Conservation (phyloP, 2,888 invertebrate genomes). For the Hypomecis atomaria region DNA sequence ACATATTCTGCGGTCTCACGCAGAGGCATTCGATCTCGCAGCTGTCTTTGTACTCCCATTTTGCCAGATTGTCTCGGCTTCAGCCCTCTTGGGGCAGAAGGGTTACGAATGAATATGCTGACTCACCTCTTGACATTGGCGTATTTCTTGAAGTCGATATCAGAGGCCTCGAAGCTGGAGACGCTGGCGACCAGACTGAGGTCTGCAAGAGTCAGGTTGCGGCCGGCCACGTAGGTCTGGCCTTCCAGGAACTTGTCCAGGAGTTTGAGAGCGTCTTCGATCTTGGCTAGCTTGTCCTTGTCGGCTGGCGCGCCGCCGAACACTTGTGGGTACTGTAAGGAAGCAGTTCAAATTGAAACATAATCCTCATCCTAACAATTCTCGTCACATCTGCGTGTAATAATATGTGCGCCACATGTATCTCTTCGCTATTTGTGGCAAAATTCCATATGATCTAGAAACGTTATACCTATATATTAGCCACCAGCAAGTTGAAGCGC, state of each 20-base stretch:
- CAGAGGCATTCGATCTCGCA: too few species aligned
- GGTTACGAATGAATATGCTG: too few species aligned
- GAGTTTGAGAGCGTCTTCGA: slow-evolving; percentile 87
- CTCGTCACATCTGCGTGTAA: too few species aligned
- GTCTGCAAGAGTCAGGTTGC: slow-evolving; percentile 91
- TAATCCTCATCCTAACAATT: background rate
- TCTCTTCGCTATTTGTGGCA: too few species aligned
- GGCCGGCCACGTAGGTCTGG: slow-evolving; percentile 89
- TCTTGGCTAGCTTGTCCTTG: slow-evolving; percentile 87
- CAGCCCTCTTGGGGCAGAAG: too few species aligned
- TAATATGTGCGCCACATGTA: too few species aligned
- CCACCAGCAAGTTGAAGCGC: too few species aligned
- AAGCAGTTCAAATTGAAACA: slow-evolving; percentile 1
- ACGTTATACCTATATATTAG: too few species aligned
- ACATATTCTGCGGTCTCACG: too few species aligned
- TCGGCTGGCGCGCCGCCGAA: slow-evolving; percentile 87
- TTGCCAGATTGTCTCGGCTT: too few species aligned
- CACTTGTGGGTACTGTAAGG: slow-evolving; percentile 84
- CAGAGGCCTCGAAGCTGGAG: slow-evolving; percentile 88
- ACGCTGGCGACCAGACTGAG: slow-evolving; percentile 87
- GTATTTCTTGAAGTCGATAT: slow-evolving; percentile 88
- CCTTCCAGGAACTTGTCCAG: slow-evolving; percentile 90
- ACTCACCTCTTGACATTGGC: slow-evolving; percentile 85
- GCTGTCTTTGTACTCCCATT: too few species aligned
- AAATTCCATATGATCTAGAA: too few species aligned